These are phyloP conservation scores for Drosophila ohnishii DNA, from an alignment of 1,140 invertebrate species.

Conservation along the genomic window DNA sequence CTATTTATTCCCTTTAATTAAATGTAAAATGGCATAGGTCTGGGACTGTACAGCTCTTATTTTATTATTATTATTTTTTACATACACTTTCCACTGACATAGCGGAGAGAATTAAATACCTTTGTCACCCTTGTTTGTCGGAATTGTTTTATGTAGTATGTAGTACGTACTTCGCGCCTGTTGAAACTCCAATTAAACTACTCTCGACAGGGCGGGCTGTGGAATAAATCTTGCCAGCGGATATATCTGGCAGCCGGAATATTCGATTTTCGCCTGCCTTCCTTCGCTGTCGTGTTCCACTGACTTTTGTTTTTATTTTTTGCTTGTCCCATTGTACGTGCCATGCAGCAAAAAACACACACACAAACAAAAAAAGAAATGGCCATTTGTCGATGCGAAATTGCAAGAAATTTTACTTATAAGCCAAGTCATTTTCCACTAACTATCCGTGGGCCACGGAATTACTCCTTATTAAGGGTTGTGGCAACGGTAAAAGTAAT, in stretches of 20 bases:
- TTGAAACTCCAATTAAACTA: constrained; percentile 30
- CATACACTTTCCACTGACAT: neutral
- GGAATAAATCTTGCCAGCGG: constrained; percentile 22
- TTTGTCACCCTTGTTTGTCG: neutral
- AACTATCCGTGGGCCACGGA: constrained; percentile 50
- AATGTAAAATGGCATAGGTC: neutral
- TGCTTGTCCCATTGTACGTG: constrained; percentile 42
- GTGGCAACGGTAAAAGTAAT: constrained; percentile 21
- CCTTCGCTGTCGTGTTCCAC: neutral
- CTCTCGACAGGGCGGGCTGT: constrained; percentile 10
- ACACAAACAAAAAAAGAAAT: neutral
- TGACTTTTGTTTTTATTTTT: constrained; percentile 6
- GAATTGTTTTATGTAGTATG: constrained; percentile 14
- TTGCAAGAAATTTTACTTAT: constrained; percentile 61
- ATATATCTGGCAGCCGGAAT: constrained; percentile 27
- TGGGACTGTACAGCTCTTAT: neutral
- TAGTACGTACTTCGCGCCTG: constrained; percentile 18
- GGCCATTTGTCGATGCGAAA: constrained; percentile 66
- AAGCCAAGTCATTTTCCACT: constrained; percentile 61
- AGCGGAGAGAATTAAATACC: neutral
- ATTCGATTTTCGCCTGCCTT: constrained; percentile 19
- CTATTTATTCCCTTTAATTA: neutral
- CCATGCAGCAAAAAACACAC: constrained; percentile 28
- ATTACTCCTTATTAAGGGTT: constrained; percentile 70
- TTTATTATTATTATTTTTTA: neutral